These are phyloP conservation scores for Zaprionus nigranus DNA, from an alignment of 1,140 invertebrate genomes.

Conservation along the genomic window DNA sequence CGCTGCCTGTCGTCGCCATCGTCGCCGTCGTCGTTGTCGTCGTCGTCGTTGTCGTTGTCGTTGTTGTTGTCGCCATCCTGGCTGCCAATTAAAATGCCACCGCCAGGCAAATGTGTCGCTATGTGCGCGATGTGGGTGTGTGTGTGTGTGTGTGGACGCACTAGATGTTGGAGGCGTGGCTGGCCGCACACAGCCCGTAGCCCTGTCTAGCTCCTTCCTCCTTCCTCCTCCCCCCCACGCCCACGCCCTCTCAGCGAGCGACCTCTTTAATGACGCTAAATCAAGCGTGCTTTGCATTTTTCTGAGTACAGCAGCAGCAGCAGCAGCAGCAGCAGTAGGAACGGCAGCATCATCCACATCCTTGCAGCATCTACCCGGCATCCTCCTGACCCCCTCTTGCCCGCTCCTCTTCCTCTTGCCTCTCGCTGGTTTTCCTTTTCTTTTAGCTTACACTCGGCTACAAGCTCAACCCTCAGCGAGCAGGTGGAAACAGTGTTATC, in stretches of 20 bases:
- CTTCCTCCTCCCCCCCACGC: no score
- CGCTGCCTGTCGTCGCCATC: conserved; percentile 9
- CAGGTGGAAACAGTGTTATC: not conserved
- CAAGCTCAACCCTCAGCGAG: not conserved
- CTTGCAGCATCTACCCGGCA: conserved; percentile 36
- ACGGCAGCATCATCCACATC: conserved; percentile 42
- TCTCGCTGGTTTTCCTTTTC: conserved; percentile 9
- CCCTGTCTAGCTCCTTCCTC: conserved; percentile 34
- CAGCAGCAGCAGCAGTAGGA: conserved; percentile 6
- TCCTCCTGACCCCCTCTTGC: conserved; percentile 30
- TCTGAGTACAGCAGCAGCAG: conserved; percentile 37
- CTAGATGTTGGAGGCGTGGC: conserved; percentile 31
- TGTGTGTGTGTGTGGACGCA: conserved; percentile 16
- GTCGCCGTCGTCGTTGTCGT: conserved; percentile 12
- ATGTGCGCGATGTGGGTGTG: conserved; percentile 1
- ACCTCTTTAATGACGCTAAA: conserved; percentile 78
- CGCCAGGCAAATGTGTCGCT: conserved; percentile 67
- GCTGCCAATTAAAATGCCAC: conserved; percentile 80
- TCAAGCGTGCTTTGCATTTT: conserved; percentile 81
- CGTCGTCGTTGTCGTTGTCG: conserved; percentile 3
- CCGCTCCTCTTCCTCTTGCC: conserved; percentile 10
- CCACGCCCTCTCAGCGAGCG: conserved; percentile 12
- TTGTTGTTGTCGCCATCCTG: conserved; percentile 54
- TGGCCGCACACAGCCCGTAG: conserved; percentile 13
- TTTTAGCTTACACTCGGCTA: conserved; percentile 44